Evolutionary conservation across 2,888 invertebrate species (phyloP).

Genomic region (Hedya salicella): DNA sequence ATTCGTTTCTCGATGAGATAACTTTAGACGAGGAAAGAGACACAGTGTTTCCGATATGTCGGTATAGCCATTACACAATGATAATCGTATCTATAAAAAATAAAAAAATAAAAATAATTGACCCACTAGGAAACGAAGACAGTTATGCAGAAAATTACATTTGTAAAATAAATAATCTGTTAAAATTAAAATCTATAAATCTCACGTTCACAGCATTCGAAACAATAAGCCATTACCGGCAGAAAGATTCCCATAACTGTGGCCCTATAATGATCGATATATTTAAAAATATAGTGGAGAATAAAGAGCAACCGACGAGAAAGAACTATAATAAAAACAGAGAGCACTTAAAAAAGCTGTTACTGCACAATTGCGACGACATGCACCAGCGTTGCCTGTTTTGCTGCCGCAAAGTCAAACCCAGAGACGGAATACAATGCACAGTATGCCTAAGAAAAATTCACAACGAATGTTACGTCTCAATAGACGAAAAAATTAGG

Average conservation of each 20-base stretch:
- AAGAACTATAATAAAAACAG: not conserved
- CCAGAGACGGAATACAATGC: no score
- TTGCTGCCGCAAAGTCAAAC: no score
- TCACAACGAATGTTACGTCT: no score
- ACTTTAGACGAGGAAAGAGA: not conserved
- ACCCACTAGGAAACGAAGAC: not conserved
- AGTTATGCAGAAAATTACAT: not conserved
- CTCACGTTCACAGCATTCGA: not conserved
- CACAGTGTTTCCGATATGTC: constrained; percentile 13
- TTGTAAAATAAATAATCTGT: not conserved
- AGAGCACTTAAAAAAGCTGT: not conserved
- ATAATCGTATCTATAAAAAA: not conserved
- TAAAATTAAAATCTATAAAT: not conserved
- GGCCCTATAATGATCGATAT: not conserved
- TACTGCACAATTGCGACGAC: not conserved
- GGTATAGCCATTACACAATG: not conserved
- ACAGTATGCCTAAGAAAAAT: no score
- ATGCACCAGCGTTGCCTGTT: no score
- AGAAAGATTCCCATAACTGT: not conserved
- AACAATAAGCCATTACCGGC: not conserved
- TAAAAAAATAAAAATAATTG: no score
- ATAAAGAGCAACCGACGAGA: not conserved
- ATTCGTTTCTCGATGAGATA: not conserved
- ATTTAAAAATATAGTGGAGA: not conserved
- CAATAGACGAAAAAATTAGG: no score